Evolutionary conservation across 1,140 invertebrate species (phyloP).

Genomic region (Euborellia annulipes): DNA sequence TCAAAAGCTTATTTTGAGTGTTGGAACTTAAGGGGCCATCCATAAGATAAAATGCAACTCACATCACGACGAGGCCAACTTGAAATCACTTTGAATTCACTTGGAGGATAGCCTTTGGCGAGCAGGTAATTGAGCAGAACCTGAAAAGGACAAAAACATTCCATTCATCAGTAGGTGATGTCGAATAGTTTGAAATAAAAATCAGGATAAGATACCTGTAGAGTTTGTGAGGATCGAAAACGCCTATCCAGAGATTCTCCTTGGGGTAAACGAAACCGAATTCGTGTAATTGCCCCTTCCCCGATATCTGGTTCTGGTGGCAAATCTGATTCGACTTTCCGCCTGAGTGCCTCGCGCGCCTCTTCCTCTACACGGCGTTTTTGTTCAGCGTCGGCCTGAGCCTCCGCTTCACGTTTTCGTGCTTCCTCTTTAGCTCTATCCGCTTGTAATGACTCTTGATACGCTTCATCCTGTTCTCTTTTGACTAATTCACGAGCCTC

Average conservation of each 20-base stretch:
- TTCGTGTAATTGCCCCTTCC: slow-evolving; percentile 44
- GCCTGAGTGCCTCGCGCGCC: slow-evolving; percentile 30
- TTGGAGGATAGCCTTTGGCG: slow-evolving; percentile 67
- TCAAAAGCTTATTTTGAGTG: slow-evolving; percentile 1
- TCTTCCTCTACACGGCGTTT: not conserved
- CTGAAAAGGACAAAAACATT: slow-evolving; percentile 30
- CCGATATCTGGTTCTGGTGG: slow-evolving; percentile 41
- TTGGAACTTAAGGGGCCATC: slow-evolving; percentile 9
- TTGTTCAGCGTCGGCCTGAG: not conserved
- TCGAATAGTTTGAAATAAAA: too few relatives aligned
- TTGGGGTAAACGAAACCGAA: slow-evolving; percentile 60
- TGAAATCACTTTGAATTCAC: slow-evolving; percentile 79
- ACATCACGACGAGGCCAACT: slow-evolving; percentile 86
- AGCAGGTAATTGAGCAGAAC: slow-evolving; percentile 70
- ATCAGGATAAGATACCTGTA: slow-evolving; percentile 33
- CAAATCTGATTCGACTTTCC: slow-evolving; percentile 39
- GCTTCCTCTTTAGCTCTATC: slow-evolving; percentile 38
- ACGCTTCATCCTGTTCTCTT: slow-evolving; percentile 85
- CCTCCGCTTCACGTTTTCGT: not conserved
- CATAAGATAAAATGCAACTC: slow-evolving; percentile 31
- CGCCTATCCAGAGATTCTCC: slow-evolving; percentile 55
- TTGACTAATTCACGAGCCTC: slow-evolving; percentile 77
- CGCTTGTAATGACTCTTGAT: slow-evolving; percentile 72
- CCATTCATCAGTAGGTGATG: too few relatives aligned
- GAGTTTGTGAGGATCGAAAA: slow-evolving; percentile 46